Evolutionary conservation across 1,140 invertebrate genomes (phyloP).

Genomic region (Sipha flava): DNA sequence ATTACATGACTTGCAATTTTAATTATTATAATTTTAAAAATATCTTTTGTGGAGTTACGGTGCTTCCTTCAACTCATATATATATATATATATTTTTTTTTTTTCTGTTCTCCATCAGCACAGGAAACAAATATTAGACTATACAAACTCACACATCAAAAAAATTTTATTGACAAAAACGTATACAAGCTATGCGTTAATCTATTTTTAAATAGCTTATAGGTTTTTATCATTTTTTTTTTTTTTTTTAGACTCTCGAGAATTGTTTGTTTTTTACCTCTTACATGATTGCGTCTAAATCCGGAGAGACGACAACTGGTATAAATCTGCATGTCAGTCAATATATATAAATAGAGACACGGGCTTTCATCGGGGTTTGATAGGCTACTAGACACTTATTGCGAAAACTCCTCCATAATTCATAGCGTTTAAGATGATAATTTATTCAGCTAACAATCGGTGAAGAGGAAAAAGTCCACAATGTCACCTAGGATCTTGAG

Average conservation of each 20-base stretch:
- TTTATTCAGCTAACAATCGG: neutral
- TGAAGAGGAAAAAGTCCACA: neutral
- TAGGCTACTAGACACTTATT: neutral
- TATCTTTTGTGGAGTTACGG: no score
- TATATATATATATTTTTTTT: neutral
- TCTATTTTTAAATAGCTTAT: neutral
- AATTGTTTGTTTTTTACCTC: neutral
- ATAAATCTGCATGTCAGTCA: neutral
- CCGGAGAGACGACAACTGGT: neutral
- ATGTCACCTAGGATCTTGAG: neutral
- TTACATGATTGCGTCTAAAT: neutral
- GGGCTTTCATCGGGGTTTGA: neutral
- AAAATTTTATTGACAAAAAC: neutral
- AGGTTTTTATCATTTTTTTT: neutral
- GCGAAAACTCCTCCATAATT: conserved; percentile 10
- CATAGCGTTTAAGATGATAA: conserved; percentile 17
- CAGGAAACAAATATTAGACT: neutral
- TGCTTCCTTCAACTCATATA: no score
- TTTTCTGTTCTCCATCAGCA: no score
- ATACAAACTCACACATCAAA: neutral
- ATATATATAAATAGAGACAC: neutral
- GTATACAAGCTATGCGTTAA: neutral
- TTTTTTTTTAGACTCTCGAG: neutral
- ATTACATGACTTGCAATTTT: no score
- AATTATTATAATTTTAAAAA: no score